A percentile compares a stretch with the other conserved stretches of the same genome.
These are phyloP conservation scores for Casuarius casuarius DNA, from an alignment of 2,113 vertebrate genomes.

Conservation along the genomic window DNA sequence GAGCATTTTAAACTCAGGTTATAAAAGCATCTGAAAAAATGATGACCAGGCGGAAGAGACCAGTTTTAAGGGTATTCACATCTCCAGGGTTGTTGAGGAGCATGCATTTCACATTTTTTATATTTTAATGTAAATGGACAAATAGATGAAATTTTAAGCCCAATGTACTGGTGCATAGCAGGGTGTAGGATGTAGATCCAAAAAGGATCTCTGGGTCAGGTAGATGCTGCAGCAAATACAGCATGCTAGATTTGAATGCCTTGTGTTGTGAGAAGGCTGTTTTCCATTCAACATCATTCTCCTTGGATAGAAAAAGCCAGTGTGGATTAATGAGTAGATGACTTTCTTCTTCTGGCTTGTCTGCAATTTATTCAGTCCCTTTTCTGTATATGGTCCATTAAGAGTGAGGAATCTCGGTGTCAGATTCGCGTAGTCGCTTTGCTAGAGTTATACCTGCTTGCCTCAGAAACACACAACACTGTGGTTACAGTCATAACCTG, in stretches of 20 bases:
- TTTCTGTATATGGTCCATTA: neutral
- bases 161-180: neutral
- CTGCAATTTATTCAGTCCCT: neutral
- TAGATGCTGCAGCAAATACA: neutral
- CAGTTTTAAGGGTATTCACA: neutral
- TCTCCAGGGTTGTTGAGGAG: neutral
- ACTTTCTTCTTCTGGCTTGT: neutral
- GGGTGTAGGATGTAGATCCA: neutral
- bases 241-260: neutral
- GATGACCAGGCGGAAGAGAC: neutral
- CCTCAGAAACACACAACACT: neutral
- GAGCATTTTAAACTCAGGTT: neutral
- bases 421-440: neutral
- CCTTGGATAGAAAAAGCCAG: neutral
- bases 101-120: neutral
- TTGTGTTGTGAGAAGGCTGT: neutral
- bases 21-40: neutral
- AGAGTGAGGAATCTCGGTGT: neutral
- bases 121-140: neutral
- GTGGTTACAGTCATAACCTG: neutral
- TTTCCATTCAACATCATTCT: neutral
- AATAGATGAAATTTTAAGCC: neutral
- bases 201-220: neutral
- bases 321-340: neutral
- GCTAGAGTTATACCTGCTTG: neutral